These are phyloP conservation scores for Pyrocoelia pectoralis DNA, from an alignment of 2,888 invertebrate genomes.

Conservation along the genomic window DNA sequence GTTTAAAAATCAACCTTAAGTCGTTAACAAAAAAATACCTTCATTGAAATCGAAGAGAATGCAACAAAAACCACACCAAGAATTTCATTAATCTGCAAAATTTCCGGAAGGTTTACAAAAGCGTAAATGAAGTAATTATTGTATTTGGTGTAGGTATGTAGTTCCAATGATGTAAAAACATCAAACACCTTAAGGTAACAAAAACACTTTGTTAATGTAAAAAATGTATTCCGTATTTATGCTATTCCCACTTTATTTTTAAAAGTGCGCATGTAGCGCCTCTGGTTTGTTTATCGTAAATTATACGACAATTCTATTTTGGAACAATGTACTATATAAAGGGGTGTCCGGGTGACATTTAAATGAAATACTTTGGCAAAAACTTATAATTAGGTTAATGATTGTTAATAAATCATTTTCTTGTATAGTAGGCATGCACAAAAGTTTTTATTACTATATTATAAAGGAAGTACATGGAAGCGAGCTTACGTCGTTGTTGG, in stretches of 20 bases:
- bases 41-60: too few species aligned
- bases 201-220: slow-evolving; percentile 8
- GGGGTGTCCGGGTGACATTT: slow-evolving; percentile 37
- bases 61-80: too few species aligned
- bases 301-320: slow-evolving; percentile 31
- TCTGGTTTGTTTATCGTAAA: slow-evolving; percentile 36
- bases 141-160: background rate
- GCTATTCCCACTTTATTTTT: slow-evolving; percentile 21
- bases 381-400: background rate
- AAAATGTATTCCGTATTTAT: background rate
- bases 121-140: background rate
- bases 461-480: background rate
- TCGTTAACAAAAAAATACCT: too few species aligned
- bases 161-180: background rate
- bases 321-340: slow-evolving; percentile 31
- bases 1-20: too few species aligned
- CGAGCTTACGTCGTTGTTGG: background rate
- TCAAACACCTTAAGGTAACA: background rate
- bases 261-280: slow-evolving; percentile 20
- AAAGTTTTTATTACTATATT: too few species aligned
- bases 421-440: too few species aligned
- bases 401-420: background rate
- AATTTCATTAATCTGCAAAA: too few species aligned
- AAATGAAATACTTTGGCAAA: slow-evolving; percentile 16
- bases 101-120: too few species aligned